Evolutionary conservation across 2,113 vertebrate genomes (phyloP).

Genomic region (Seriola rivoliana): DNA sequence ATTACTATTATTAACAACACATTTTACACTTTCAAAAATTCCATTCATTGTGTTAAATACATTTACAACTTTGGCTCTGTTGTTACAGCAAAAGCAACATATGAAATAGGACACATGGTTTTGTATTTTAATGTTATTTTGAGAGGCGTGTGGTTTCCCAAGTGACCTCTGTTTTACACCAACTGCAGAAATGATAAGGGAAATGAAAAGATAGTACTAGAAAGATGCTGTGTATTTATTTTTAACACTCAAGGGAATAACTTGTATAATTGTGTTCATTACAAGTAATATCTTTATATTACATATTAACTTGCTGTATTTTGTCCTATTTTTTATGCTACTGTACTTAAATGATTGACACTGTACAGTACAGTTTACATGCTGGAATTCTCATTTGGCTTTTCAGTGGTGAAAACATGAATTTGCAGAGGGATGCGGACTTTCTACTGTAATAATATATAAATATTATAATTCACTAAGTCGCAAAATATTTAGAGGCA

Average conservation of each 20-base stretch:
- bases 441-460: neutral
- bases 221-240: neutral
- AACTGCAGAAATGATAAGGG: neutral
- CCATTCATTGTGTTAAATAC: neutral
- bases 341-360: neutral
- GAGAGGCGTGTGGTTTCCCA: neutral
- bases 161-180: constrained; percentile 15
- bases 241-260: neutral
- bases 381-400: neutral
- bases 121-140: neutral
- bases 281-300: neutral
- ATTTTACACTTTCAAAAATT: neutral
- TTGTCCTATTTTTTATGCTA: neutral
- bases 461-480: neutral
- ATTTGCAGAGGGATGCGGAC: neutral
- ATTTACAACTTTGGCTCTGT: neutral
- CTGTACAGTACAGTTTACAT: neutral
- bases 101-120: neutral
- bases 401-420: neutral
- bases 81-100: neutral
- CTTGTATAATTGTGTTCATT: neutral
- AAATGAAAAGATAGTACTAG: neutral
- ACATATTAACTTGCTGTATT: constrained; percentile 1
- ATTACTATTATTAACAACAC: neutral
- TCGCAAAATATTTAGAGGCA: neutral